Evolutionary conservation across 2,113 vertebrate genomes (phyloP).

Genomic region (Corydoras sp.): DNA sequence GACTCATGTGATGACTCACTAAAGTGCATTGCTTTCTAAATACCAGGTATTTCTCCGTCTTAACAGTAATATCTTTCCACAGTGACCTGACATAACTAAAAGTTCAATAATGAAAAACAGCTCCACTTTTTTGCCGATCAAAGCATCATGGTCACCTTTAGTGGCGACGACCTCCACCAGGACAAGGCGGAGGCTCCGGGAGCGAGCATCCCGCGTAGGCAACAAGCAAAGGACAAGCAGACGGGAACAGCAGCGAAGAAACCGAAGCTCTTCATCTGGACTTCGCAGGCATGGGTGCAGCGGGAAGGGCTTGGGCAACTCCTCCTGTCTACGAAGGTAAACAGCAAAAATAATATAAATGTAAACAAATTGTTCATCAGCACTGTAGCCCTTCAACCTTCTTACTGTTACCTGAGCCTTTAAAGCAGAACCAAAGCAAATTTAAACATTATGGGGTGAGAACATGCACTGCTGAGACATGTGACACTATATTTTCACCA

Average conservation of each 20-base stretch:
- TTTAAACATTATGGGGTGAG: too few relatives aligned
- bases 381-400: too few relatives aligned
- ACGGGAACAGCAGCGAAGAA: slow-evolving; percentile 84
- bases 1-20: too few relatives aligned
- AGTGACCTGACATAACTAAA: too few relatives aligned
- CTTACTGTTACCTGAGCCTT: too few relatives aligned
- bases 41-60: not conserved
- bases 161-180: slow-evolving; percentile 91
- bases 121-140: too few relatives aligned
- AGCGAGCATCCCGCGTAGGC: slow-evolving; percentile 82
- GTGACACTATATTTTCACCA: too few relatives aligned
- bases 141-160: too few relatives aligned
- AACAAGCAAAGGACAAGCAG: slow-evolving; percentile 87
- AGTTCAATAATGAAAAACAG: too few relatives aligned
- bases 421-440: too few relatives aligned
- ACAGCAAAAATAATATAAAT: not conserved
- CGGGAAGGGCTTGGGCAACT: slow-evolving; percentile 78
- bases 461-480: too few relatives aligned
- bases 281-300: slow-evolving; percentile 82
- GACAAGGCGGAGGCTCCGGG: slow-evolving; percentile 83
- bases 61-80: not conserved
- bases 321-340: slow-evolving; percentile 75
- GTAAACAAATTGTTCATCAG: too few relatives aligned
- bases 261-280: slow-evolving; percentile 81
- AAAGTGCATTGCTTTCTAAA: not conserved